A percentile compares a stretch with the other conserved stretches of the same genome.
Evolutionary conservation across 2,113 vertebrate genomes (phyloP).

Genomic region (Hippocampus comes): DNA sequence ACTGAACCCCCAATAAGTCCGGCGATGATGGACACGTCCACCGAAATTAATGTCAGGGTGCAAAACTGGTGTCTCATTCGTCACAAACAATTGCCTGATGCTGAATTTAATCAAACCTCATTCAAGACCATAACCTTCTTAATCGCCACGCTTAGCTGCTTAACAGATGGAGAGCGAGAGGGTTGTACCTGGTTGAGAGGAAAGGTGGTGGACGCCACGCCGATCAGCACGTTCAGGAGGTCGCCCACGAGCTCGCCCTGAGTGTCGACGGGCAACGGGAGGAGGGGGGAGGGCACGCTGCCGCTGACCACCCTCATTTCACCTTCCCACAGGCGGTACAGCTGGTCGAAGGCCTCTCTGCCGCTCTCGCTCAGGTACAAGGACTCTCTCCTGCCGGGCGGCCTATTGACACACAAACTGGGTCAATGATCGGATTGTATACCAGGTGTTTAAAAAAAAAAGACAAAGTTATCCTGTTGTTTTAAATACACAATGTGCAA

Average conservation of each 20-base stretch:
- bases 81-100: too few relatives aligned
- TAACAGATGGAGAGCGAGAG: conserved; percentile 8
- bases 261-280: conserved; percentile 76
- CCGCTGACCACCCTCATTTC: conserved; percentile 79
- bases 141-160: neutral
- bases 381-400: conserved; percentile 86
- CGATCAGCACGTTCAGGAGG: conserved; percentile 88
- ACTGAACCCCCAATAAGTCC: too few relatives aligned
- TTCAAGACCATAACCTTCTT: neutral
- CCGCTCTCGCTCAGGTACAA: conserved; percentile 90
- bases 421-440: neutral
- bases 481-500: too few relatives aligned
- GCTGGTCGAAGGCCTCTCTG: conserved; percentile 87
- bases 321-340: conserved; percentile 83
- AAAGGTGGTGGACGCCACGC: conserved; percentile 88
- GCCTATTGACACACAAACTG: conserved; percentile 60
- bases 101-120: too few relatives aligned
- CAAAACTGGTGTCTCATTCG: too few relatives aligned
- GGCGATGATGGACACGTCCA: too few relatives aligned
- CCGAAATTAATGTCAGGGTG: too few relatives aligned
- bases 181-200: conserved; percentile 78
- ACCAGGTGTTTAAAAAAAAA: neutral
- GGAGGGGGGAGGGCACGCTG: conserved; percentile 67
- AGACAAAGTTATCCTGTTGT: too few relatives aligned
- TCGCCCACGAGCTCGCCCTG: conserved; percentile 88